These are phyloP conservation scores for Machaerirhynchus nigripectus DNA, from an alignment of 2,113 vertebrate species.

Conservation along the genomic window DNA sequence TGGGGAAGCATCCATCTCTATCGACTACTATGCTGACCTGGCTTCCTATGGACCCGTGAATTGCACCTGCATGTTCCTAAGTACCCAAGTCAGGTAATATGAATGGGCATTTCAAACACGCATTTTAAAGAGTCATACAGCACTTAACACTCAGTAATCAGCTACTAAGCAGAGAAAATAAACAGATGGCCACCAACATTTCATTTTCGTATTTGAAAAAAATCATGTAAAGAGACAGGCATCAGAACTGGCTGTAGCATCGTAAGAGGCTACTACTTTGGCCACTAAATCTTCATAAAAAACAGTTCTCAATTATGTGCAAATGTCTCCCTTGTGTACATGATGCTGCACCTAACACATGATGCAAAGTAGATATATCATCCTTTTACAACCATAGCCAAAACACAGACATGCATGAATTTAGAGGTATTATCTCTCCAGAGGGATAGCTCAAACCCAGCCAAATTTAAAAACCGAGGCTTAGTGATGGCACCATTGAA, in stretches of 20 bases:
- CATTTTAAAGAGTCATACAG: not conserved
- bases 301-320: rapidly evolving
- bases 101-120: not conserved
- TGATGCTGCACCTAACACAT: not conserved
- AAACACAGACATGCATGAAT: not conserved
- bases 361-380: not conserved
- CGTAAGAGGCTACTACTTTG: not conserved
- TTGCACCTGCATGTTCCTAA: not conserved
- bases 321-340: not conserved
- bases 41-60: not conserved
- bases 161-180: not conserved
- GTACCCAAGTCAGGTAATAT: not conserved
- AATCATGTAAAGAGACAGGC: not conserved
- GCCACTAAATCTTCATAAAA: not conserved
- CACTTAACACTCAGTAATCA: not conserved
- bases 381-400: not conserved
- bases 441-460: not conserved
- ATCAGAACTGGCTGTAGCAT: not conserved
- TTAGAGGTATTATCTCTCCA: not conserved
- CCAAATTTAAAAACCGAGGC: not conserved
- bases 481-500: not conserved
- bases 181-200: not conserved
- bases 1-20: not conserved
- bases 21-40: not conserved
- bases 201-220: not conserved